Evolutionary conservation across 2,888 invertebrate species (phyloP).

Genomic region (Acronicta leporina): DNA sequence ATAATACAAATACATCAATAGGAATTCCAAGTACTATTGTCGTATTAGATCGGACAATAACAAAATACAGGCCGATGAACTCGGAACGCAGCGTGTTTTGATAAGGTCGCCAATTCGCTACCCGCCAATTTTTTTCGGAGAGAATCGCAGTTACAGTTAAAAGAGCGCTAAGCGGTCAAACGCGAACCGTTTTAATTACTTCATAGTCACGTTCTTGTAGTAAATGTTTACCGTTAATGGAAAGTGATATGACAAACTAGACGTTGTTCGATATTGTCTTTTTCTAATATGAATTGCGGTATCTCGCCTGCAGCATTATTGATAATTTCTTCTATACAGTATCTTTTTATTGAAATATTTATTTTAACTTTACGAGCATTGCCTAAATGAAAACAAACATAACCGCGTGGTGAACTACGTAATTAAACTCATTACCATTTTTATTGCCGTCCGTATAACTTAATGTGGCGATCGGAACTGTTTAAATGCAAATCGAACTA

Average conservation of each 20-base stretch:
- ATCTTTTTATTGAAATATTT: neutral
- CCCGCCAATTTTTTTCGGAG: slow-evolving; percentile 70
- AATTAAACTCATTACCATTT: slow-evolving; percentile 58
- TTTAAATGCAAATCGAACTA: slow-evolving; percentile 63
- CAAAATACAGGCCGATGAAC: slow-evolving; percentile 71
- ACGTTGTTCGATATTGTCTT: slow-evolving; percentile 61
- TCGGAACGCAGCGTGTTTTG: slow-evolving; percentile 72
- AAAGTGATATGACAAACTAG: slow-evolving; percentile 82
- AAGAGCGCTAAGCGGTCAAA: slow-evolving; percentile 74
- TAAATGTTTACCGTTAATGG: slow-evolving; percentile 82
- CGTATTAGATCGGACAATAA: slow-evolving; percentile 60
- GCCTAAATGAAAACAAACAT: slow-evolving; percentile 58
- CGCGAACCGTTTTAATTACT: slow-evolving; percentile 86
- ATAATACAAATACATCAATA: slow-evolving; percentile 45
- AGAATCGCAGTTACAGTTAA: slow-evolving; percentile 81
- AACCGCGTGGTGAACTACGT: slow-evolving; percentile 48
- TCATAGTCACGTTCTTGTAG: slow-evolving; percentile 81
- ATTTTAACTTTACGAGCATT: slow-evolving; percentile 8
- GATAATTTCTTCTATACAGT: neutral
- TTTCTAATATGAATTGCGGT: slow-evolving; percentile 43
- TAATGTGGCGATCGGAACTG: slow-evolving; percentile 53
- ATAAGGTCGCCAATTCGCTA: slow-evolving; percentile 83
- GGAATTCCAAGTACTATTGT: slow-evolving; percentile 48
- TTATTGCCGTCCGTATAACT: slow-evolving; percentile 53
- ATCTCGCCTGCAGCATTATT: slow-evolving; percentile 14